Percentiles rank a stretch among this genome's conserved stretches.
Conservation (phyloP, 2,113 vertebrate genomes). For the Actinemys pallida region DNA sequence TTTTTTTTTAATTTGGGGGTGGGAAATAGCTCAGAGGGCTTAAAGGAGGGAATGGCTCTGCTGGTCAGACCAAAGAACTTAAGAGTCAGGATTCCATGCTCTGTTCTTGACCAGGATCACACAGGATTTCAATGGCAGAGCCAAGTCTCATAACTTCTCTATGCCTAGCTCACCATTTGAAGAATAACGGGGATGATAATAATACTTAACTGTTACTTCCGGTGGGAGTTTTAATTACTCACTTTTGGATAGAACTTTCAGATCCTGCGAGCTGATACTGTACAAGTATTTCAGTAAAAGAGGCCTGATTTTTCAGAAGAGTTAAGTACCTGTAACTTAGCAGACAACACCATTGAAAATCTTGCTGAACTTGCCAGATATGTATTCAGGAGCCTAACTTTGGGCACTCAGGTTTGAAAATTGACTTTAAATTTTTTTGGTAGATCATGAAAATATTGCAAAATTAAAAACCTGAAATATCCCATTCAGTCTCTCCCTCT, state of each 20-base stretch:
- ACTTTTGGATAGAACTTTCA: neutral
- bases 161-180: neutral
- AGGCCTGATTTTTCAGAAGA: neutral
- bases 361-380: neutral
- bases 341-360: neutral
- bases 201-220: neutral
- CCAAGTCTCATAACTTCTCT: neutral
- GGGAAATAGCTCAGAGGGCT: neutral
- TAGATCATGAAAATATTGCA: neutral
- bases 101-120: too few relatives aligned
- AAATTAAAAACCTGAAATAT: neutral
- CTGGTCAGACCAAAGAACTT: neutral
- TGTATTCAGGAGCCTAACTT: neutral
- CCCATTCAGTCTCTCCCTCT: neutral
- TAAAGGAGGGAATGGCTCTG: neutral
- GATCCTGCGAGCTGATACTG: neutral
- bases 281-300: neutral
- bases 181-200: neutral
- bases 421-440: too few relatives aligned
- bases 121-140: too few relatives aligned
- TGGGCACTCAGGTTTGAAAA: neutral
- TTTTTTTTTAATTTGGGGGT: neutral
- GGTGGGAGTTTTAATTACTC: neutral
- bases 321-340: too few relatives aligned
- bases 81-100: neutral